Conservation (phyloP, 2,888 invertebrate genomes). For the Cacoxenus indagator region DNA sequence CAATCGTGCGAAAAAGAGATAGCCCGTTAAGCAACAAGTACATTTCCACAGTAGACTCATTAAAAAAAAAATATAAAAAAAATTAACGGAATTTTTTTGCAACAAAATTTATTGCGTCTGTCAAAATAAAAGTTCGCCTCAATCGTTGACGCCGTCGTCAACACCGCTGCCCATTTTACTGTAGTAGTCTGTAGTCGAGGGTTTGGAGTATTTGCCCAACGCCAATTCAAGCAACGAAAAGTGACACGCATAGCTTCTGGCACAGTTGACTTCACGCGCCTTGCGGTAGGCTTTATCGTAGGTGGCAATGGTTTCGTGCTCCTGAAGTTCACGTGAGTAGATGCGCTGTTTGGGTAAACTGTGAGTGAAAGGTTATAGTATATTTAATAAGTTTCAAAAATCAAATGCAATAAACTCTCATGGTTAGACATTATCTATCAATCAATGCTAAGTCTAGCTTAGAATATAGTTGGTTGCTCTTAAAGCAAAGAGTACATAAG, state of each 20-base stretch:
- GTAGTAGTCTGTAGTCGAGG: constrained; percentile 58
- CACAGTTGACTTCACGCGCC: constrained; percentile 73
- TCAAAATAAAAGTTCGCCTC: background rate
- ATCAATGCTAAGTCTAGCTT: background rate
- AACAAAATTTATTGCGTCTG: constrained; percentile 49
- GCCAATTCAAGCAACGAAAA: constrained; percentile 82
- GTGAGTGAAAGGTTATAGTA: constrained; percentile 51
- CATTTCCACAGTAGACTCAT: background rate
- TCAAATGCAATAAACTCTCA: background rate
- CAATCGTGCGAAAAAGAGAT: background rate
- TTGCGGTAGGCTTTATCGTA: constrained; percentile 78
- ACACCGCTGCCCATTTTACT: background rate
- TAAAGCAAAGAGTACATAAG: no score
- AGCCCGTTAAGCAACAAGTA: constrained; percentile 44
- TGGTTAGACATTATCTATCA: no score
- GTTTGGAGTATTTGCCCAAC: constrained; percentile 73
- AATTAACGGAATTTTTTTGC: constrained; percentile 45
- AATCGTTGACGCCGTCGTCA: background rate
- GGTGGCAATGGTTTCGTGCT: constrained; percentile 77
- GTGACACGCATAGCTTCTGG: constrained; percentile 74
- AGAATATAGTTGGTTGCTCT: no score
- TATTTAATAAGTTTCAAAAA: background rate
- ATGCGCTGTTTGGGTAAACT: constrained; percentile 79
- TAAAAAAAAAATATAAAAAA: constrained; percentile 12
- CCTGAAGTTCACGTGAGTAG: constrained; percentile 76